Evolutionary conservation across 2,797 vertebrate genomes (phyloP), one percentile per base, ranked within the genome.

Genomic region (Sebastes vulpes): DNA sequence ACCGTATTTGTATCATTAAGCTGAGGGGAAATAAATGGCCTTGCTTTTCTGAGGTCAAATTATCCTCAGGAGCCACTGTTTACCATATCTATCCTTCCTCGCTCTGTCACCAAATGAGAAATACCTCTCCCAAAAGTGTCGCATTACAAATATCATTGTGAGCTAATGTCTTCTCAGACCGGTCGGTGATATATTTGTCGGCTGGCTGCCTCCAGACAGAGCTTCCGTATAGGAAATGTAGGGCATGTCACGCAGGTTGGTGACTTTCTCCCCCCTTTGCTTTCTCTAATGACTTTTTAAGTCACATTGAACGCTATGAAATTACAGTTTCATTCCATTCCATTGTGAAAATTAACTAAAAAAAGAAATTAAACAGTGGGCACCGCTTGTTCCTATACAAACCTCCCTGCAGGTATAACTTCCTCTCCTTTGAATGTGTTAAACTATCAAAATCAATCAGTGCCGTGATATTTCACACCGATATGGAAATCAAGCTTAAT

Each of bases 41-140:
- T 28, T 38, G 61, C 81, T 72, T 77, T 72, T 56, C 75, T 7
- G 72, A 83, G 87, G 84, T 90, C 72, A 91, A 82, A 86, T 87
- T 89, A 87, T 84, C 81, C 87, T 88, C 84, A 31, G 83, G 88
- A 94, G 91, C 70, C 65, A 18, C 81, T 83, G 81, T 91, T 93
- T 88, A 90, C 83, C 82, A 86, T 83, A 88, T 84, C 72, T 72
- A 70, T 82, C 87, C 68, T 52, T 76, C 72, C 32, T 61, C 12
- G 11, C 70, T 57, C 82, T 80, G 82, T 71, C 84, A 82, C 18
- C 0, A 61, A 78, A 90, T 90, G 88, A 93, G 88, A 86, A 90
- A 92, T 85, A 75, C 65, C 80, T 72, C 86, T 75, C 52, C 81
- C 79, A 66, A 81, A 90, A 87, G 81, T 81, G 70, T 80, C 9